Base-by-base conservation (phyloP, 1,140 invertebrate genomes). In the Sesamia nonagrioides region DNA sequence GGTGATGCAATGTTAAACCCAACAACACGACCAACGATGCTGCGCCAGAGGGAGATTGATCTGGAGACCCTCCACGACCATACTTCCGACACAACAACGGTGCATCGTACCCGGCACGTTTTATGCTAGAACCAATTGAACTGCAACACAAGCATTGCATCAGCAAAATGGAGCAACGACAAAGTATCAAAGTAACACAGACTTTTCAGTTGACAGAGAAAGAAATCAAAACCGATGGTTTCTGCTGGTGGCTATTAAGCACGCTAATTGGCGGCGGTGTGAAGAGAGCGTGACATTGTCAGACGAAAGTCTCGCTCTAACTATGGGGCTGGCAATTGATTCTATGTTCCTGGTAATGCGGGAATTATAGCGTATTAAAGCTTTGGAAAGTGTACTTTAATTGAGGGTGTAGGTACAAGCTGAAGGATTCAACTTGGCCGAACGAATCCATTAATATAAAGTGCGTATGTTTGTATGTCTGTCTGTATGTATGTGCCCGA, bases 251-350 rank as follows among this genome's bases (percentile, higher is more conserved):
- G 77, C 82, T 80, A 88, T 89, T 86, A 86, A 81, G 33, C 81
- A 79, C 80, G 72, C 74, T 90, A 90, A 88, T 88, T 87, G 86
- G 76, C 73, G 35, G 77, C 54, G 45, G 78, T 61, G 85, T 78
- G 84, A 84, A 90, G 88, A 90, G 85, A 90, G 88, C 88, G 88
- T 87, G 80, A 90, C 88, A 48, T 27, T n/a, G 15, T 48, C 27
- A 8, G 56, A 61, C 72, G 72, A 60, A 73, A 73, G 56, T 75
- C 27, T 61, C 37, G 18, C 54, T 42, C 37, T 75, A 73, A 73
- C 17, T 60, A 45, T 35, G 6, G 56, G 42, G 40, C 21, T 52
- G 45, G 18, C 11, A 18, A 7, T n/a, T 5, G 73, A 63, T 75
- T 63, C 37, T 33, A 61, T 18, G 73, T 63, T 63, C n/a, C 61